A percentile compares a stretch with the other conserved stretches of the same genome.
Evolutionary conservation across 2,888 invertebrate species (phyloP).

Genomic region (Patella caerulea): DNA sequence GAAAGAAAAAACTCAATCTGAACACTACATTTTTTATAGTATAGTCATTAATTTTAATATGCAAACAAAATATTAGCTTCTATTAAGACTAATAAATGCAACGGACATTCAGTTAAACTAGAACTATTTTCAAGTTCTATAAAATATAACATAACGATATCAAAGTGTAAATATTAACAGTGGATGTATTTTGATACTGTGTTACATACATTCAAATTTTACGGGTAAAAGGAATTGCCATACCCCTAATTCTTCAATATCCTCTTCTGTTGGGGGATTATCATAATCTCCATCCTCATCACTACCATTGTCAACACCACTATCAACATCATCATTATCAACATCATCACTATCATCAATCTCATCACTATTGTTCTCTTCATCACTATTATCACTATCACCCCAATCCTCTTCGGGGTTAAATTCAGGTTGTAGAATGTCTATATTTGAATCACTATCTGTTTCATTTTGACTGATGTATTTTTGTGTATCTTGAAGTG

Average conservation of each 20-base stretch:
- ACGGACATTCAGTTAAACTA: no score
- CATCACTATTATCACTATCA: constrained; percentile 25
- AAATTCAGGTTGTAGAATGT: background rate
- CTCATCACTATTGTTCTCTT: constrained; percentile 19
- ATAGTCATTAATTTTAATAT: no score
- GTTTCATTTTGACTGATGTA: background rate
- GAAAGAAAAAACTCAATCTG: background rate
- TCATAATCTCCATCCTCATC: constrained; percentile 32
- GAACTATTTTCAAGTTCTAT: no score
- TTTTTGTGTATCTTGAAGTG: background rate
- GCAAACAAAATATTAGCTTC: no score
- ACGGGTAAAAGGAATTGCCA: constrained; percentile 20
- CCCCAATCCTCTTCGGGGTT: constrained; percentile 13
- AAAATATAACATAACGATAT: no score
- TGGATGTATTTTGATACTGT: no score
- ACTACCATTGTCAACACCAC: constrained; percentile 64
- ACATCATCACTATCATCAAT: constrained; percentile 28
- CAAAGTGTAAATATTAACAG: no score
- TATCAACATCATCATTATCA: constrained; percentile 39
- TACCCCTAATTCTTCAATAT: constrained; percentile 23
- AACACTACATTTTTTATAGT: no score
- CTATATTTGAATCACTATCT: background rate
- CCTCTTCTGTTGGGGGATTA: constrained; percentile 23
- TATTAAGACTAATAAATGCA: no score
- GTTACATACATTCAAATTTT: background rate